Percentiles rank a stretch among this genome's conserved stretches.
Conservation (phyloP, 2,797 vertebrate species). For the Cryptoblepharus egeriae region DNA sequence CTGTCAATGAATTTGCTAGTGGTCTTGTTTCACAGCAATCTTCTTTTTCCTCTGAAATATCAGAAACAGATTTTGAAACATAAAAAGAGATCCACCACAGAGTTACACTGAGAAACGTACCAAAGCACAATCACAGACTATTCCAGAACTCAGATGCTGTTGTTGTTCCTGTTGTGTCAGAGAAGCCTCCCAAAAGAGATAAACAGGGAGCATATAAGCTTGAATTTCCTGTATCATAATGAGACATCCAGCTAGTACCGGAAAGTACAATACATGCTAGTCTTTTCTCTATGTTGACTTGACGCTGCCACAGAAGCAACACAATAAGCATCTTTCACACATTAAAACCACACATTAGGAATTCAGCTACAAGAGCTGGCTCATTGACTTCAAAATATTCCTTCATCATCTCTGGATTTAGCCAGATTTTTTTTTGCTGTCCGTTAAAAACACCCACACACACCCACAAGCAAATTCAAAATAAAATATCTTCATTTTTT, state of each 20-base stretch:
- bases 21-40: conserved; percentile 76
- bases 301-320: conserved; percentile 77
- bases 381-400: conserved; percentile 81
- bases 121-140: conserved; percentile 86
- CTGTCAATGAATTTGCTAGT: conserved; percentile 77
- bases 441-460: conserved; percentile 64
- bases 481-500: conserved; percentile 96
- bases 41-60: conserved; percentile 72
- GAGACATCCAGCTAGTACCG: conserved; percentile 79
- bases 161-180: conserved; percentile 78
- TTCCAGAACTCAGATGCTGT: conserved; percentile 79
- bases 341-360: conserved; percentile 77
- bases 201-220: conserved; percentile 87
- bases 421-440: conserved; percentile 65
- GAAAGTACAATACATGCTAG: conserved; percentile 80
- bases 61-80: conserved; percentile 79
- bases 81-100: conserved; percentile 84
- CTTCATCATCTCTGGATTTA: conserved; percentile 81
- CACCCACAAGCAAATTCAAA: conserved; percentile 79
- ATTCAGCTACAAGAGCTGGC: conserved; percentile 72
- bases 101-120: conserved; percentile 87
- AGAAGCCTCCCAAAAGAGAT: conserved; percentile 90
- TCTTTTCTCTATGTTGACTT: conserved; percentile 81
- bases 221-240: conserved; percentile 82
- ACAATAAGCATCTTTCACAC: conserved; percentile 81